Evolutionary conservation across 1,140 invertebrate genomes (phyloP).

Genomic region (Venturia canescens): DNA sequence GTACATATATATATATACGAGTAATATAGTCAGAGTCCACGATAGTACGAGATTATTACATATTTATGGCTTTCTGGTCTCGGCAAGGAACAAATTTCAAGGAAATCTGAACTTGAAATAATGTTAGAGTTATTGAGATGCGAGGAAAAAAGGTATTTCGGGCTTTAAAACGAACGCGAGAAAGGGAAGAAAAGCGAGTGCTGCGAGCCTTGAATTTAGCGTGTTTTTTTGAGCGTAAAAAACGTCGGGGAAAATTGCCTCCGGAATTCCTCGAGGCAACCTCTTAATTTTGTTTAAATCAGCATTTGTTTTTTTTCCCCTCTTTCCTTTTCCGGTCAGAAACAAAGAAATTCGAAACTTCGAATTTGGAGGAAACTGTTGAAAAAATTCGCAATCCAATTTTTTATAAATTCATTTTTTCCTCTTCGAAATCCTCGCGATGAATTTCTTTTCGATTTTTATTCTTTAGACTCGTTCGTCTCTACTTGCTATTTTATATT

Average conservation of each 20-base stretch:
- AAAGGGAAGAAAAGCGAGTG: neutral
- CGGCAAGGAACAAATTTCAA: conserved; percentile 74
- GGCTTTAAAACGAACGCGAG: neutral
- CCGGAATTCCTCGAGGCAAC: neutral
- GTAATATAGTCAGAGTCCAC: conserved; percentile 48
- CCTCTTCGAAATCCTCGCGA: too few species aligned
- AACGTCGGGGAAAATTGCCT: conserved; percentile 31
- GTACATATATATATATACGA: neutral
- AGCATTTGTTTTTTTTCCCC: neutral
- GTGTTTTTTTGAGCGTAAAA: conserved; percentile 18
- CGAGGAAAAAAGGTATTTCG: conserved; percentile 51
- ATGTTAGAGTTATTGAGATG: conserved; percentile 69
- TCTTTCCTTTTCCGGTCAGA: neutral
- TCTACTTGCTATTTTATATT: too few species aligned
- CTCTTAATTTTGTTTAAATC: neutral
- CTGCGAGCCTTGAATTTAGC: neutral
- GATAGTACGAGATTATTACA: conserved; percentile 73
- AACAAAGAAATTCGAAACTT: too few species aligned
- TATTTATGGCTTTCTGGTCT: conserved; percentile 76
- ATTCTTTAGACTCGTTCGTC: too few species aligned
- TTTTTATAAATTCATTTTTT: too few species aligned
- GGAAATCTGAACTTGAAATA: conserved; percentile 72
- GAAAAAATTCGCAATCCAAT: too few species aligned
- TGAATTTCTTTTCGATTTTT: too few species aligned
- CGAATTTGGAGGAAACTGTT: too few species aligned